Evolutionary conservation across 2,888 invertebrate species (phyloP), one percentile per base, ranked within the genome.

Genomic region (Apamea monoglypha): DNA sequence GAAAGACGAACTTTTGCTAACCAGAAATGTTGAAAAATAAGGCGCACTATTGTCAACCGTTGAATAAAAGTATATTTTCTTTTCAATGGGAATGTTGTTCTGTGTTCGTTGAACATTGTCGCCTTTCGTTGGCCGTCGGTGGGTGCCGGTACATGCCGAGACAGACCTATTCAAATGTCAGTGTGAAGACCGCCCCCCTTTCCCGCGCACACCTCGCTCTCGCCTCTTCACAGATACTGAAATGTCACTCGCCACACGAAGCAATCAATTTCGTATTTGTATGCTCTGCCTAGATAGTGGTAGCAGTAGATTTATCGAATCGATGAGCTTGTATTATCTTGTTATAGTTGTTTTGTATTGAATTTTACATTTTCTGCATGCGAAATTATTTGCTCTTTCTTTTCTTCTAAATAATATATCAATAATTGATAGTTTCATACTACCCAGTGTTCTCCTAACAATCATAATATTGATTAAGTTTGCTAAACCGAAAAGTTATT

Each of bases 201-300:
- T 85, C 88, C 92, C 90, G 87, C 89, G 74, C 88, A 76, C 86
- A 84, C 88, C 91, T 91, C 91, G 85, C 89, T 79, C 86, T 91
- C 91, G 90, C 92, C 90, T 89, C 85, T 87, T 92, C 91, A 86
- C 92, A 91, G 92, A 93, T 94, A 94, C 96, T 96, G 94, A 96
- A 96, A 96, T 96, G 96, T 96, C 96, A 96, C 93, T 96, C 94
- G 95, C 94, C 95, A 95, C 95, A 96, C 96, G 96, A 95, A 94
- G 96, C 95, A 96, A 97, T 97, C 97, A 97, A 96, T 97, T 96
- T 96, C 96, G 94, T 94, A 97, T 97, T 96, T 96, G 97, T 96
- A 96, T 94, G 93, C 94, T 92, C 93, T 93, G 94, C 93, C 93
- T 92, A 93, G 94, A 95, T 96, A 95, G 93, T 93, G 93, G 92